These are phyloP conservation scores for Rhea pennata DNA, from an alignment of 2,113 vertebrate species.

Conservation along the genomic window DNA sequence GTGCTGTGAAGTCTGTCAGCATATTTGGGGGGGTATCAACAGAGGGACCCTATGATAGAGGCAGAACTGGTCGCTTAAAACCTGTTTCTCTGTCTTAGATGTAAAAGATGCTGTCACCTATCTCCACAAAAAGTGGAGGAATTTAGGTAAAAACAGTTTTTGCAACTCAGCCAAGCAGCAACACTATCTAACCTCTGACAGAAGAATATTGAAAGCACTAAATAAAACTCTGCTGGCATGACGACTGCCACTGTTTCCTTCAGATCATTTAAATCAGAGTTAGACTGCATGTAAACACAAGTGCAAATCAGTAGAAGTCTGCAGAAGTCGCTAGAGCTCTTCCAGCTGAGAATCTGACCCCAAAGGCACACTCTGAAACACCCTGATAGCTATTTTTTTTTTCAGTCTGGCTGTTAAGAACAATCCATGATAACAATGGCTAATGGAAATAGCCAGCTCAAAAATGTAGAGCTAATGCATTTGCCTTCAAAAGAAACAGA, in stretches of 20 bases:
- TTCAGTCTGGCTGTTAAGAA: conserved; percentile 24
- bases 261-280: conserved; percentile 45
- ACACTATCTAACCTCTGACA: conserved; percentile 11
- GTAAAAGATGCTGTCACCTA: not conserved
- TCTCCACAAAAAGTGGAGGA: not conserved
- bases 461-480: not conserved
- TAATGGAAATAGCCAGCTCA: conserved; percentile 19
- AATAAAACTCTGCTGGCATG: not conserved
- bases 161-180: not conserved
- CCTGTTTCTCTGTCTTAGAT: not conserved
- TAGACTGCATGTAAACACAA: conserved; percentile 23
- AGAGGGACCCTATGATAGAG: not conserved
- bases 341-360: not conserved
- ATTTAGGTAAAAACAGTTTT: not conserved
- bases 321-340: not conserved
- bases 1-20: not conserved
- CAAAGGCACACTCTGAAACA: conserved; percentile 17
- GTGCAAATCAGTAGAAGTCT: not conserved
- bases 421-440: not conserved
- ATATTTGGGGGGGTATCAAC: not conserved
- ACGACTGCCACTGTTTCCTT: not conserved
- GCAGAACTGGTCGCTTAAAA: not conserved
- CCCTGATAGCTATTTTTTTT: not conserved
- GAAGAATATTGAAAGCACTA: conserved; percentile 5
- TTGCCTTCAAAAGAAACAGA: not conserved